Conservation (phyloP, 1,140 invertebrate genomes). For the Colletes gigas region DNA sequence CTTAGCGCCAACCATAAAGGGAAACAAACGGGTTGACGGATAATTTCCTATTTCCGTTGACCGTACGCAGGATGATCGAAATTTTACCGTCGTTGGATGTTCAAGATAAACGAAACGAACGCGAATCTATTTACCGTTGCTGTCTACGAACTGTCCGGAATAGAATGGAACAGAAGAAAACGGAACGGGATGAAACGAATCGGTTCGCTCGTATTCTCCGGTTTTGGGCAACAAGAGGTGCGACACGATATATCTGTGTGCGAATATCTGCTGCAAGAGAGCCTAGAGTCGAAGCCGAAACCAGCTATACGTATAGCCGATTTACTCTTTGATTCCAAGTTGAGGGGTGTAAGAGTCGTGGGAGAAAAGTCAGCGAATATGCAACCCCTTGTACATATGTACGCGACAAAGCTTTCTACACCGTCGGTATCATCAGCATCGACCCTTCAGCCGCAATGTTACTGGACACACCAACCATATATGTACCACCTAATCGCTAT, state of each 20-base stretch:
- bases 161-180: no score
- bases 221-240: no score
- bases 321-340: neutral
- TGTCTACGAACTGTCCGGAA: no score
- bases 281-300: neutral
- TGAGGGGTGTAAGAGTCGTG: neutral
- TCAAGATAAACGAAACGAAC: neutral
- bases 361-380: neutral
- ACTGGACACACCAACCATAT: neutral
- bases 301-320: neutral
- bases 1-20: neutral
- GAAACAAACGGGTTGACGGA: neutral
- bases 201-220: no score
- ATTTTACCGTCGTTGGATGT: neutral
- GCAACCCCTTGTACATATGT: neutral
- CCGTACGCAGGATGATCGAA: no score
- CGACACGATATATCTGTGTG: no score
- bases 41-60: neutral
- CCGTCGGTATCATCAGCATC: neutral
- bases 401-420: neutral
- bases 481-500: neutral
- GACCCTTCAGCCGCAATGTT: neutral
- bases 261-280: no score
- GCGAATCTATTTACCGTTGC: neutral
- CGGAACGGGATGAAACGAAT: neutral